These are phyloP conservation scores for Drosophila mayri DNA, from an alignment of 1,140 invertebrate genomes.

Conservation along the genomic window DNA sequence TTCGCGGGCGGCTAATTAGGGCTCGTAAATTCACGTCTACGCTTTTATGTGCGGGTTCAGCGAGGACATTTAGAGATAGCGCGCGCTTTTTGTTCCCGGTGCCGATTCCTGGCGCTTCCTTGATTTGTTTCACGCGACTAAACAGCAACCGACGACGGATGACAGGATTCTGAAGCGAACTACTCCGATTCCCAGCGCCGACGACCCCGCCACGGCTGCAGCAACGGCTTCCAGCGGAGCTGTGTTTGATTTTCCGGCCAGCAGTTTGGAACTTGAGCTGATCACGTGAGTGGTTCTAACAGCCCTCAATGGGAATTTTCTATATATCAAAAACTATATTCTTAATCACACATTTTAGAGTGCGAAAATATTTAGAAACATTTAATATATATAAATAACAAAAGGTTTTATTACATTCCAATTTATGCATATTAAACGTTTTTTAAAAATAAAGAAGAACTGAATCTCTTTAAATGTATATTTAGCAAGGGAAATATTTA, in stretches of 20 bases:
- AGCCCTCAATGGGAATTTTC: neutral
- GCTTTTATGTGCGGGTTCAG: constrained; percentile 64
- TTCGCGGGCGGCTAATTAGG: constrained; percentile 63
- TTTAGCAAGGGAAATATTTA: neutral
- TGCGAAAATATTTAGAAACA: neutral
- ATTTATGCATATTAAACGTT: no score
- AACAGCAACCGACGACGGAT: constrained; percentile 68
- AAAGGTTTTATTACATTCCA: neutral
- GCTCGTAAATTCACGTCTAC: constrained; percentile 58
- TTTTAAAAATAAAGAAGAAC: neutral
- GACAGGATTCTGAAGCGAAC: constrained; percentile 51
- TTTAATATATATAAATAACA: neutral
- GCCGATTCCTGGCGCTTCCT: constrained; percentile 53
- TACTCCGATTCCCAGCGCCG: constrained; percentile 47
- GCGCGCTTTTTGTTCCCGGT: constrained; percentile 47
- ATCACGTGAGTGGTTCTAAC: constrained; percentile 19
- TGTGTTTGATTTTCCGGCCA: constrained; percentile 39
- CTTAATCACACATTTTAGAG: no score
- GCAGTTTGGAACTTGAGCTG: constrained; percentile 14
- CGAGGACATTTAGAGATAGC: neutral
- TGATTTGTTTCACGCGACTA: constrained; percentile 80
- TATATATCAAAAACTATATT: no score
- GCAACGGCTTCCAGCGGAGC: constrained; percentile 9
- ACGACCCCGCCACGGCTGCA: constrained; percentile 24
- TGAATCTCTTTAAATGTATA: neutral